Evolutionary conservation across 2,888 invertebrate species (phyloP).

Genomic region (Branchellion lobata): DNA sequence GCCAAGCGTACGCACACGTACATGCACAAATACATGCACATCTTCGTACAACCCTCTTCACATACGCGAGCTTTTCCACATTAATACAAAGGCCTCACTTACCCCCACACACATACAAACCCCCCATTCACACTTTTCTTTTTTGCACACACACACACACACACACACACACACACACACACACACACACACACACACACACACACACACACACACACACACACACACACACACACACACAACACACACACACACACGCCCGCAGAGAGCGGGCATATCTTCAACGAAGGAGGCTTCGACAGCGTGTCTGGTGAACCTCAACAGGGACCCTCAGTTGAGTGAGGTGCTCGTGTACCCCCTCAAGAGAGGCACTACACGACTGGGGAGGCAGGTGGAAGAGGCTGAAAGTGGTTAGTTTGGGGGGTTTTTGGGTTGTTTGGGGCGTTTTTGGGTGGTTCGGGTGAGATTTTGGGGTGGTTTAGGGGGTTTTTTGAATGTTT

Average conservation of each 20-base stretch:
- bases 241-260: not conserved
- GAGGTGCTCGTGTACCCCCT: conserved; percentile 67
- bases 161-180: not conserved
- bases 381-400: conserved; percentile 61
- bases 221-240: not conserved
- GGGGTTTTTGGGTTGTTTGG: not conserved
- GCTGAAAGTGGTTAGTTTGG: not conserved
- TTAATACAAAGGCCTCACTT: not conserved
- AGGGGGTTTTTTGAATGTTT: no score
- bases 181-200: not conserved
- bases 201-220: not conserved
- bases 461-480: no score
- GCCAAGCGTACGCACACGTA: not conserved
- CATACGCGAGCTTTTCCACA: not conserved
- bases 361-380: conserved; percentile 64
- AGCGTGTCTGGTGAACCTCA: conserved; percentile 69
- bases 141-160: not conserved
- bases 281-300: conserved; percentile 62
- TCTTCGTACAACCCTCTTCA: not conserved
- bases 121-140: no score
- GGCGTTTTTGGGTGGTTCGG: not conserved
- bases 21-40: not conserved
- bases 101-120: not conserved
- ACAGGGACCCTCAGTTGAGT: conserved; percentile 70
- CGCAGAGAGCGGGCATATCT: conserved; percentile 66